Conservation (phyloP, 1,140 invertebrate species). For the Piezodorus guildinii region DNA sequence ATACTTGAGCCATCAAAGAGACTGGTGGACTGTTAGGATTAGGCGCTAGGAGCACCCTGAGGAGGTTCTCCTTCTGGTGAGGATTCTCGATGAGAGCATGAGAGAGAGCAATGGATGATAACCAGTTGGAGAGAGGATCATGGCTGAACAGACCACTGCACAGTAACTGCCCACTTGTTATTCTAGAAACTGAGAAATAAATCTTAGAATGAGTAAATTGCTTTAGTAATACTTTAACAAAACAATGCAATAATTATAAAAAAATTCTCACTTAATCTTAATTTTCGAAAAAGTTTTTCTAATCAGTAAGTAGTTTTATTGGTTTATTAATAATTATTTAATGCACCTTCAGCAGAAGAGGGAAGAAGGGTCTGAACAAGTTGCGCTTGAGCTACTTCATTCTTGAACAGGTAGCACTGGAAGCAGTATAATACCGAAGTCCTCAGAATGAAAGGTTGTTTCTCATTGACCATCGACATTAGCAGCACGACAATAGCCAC, state of each 20-base stretch:
- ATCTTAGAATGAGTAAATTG: background rate
- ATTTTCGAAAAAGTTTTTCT: too few species aligned
- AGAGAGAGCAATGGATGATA: constrained; percentile 80
- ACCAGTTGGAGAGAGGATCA: constrained; percentile 95
- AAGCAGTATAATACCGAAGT: constrained; percentile 96
- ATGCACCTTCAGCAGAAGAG: constrained; percentile 61
- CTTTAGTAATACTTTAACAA: too few species aligned
- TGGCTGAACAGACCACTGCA: constrained; percentile 85
- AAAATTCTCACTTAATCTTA: too few species aligned
- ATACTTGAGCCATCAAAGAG: constrained; percentile 78
- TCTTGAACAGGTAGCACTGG: constrained; percentile 89
- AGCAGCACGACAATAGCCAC: constrained; percentile 88
- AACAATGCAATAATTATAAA: too few species aligned
- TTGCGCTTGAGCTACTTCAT: constrained; percentile 75
- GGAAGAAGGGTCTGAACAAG: constrained; percentile 87
- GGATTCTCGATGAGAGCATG: constrained; percentile 83
- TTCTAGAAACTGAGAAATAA: constrained; percentile 31
- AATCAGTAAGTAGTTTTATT: too few species aligned
- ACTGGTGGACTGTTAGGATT: constrained; percentile 66
- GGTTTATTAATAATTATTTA: too few species aligned
- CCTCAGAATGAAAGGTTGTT: constrained; percentile 82
- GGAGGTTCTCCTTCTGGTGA: constrained; percentile 82
- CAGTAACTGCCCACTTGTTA: constrained; percentile 73
- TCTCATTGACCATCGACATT: constrained; percentile 99
- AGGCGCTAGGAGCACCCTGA: constrained; percentile 82